Evolutionary conservation across 2,113 vertebrate genomes (phyloP).

Genomic region (Tupaia tana): DNA sequence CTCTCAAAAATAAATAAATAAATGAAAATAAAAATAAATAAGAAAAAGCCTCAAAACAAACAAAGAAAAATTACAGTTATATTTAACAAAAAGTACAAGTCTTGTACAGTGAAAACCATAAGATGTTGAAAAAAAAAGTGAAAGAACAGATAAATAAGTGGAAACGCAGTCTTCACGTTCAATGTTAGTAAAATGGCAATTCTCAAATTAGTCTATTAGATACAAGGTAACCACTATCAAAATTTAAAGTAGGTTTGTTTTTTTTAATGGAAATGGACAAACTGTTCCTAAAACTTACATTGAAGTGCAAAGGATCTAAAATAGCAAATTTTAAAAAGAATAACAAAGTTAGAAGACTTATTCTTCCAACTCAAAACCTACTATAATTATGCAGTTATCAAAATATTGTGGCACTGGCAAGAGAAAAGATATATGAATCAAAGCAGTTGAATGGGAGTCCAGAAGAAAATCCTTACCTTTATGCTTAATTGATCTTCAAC

Average conservation of each 20-base stretch:
- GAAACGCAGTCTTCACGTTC: neutral
- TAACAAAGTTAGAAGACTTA: neutral
- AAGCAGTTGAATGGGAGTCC: neutral
- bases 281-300: neutral
- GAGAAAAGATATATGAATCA: neutral
- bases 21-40: neutral
- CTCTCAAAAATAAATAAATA: no score
- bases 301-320: neutral
- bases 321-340: slow-evolving; percentile 17
- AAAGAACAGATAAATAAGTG: neutral
- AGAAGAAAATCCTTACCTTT: neutral
- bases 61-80: neutral
- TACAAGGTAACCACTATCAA: slow-evolving; percentile 15
- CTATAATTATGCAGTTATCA: neutral
- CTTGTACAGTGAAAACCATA: neutral
- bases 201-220: neutral
- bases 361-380: slow-evolving; percentile 10
- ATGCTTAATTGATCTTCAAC: slow-evolving; percentile 25
- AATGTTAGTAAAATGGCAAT: neutral
- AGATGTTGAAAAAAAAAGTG: neutral
- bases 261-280: slow-evolving; percentile 10
- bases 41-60: neutral
- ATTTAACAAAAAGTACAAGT: slow-evolving; percentile 13
- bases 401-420: neutral
- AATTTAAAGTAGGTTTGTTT: neutral